phyloP scores from a whole-genome alignment of 1,140 invertebrate genomes.

The Ceratosolen fusciceps region DNA sequence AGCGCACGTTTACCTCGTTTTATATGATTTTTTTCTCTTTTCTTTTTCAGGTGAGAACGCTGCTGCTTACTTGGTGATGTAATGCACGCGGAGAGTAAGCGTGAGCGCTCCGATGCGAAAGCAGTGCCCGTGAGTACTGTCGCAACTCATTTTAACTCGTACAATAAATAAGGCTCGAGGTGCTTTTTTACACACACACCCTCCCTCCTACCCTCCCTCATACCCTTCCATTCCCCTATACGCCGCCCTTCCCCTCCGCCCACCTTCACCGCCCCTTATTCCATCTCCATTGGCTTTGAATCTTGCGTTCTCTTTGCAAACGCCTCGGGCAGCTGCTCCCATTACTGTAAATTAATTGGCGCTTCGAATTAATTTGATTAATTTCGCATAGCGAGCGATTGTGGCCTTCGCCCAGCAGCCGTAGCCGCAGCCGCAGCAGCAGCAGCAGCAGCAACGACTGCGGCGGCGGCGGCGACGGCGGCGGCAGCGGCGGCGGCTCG shows the following conservation, averaged over 20 bases:
- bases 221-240: no score
- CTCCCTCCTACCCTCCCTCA: no score
- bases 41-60: conserved; percentile 15
- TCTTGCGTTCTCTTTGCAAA: neutral
- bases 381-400: neutral
- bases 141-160: neutral
- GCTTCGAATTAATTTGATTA: conserved; percentile 1
- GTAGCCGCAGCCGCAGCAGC: neutral
- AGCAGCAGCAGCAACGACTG: neutral
- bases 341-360: conserved; percentile 4
- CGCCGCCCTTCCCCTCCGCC: no score
- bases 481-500: no score
- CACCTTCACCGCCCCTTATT: no score
- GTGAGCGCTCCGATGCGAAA: no score
- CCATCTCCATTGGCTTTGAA: neutral
- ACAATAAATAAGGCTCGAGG: neutral
- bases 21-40: conserved; percentile 4
- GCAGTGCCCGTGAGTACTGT: neutral
- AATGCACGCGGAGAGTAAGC: neutral
- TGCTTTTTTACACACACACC: no score
- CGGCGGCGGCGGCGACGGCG: no score
- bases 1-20: neutral
- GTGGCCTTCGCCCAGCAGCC: neutral
- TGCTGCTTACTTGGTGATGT: no score
- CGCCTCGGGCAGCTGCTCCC: neutral